These are phyloP conservation scores for Lagria hirta DNA, from an alignment of 2,888 invertebrate species.

Conservation along the genomic window DNA sequence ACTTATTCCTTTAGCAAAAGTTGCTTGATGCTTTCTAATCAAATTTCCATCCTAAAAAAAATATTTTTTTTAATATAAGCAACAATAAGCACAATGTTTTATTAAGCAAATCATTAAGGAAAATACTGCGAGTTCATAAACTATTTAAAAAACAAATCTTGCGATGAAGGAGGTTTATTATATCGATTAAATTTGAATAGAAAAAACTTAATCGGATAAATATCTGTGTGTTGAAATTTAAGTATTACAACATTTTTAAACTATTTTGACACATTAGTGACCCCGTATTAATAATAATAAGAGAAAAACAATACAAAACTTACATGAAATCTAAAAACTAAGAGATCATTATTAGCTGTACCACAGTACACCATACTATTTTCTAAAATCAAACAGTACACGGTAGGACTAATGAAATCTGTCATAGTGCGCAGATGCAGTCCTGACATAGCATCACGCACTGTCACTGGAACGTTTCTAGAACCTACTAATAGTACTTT, in stretches of 20 bases:
- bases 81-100: background rate
- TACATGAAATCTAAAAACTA: conserved; percentile 75
- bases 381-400: conserved; percentile 70
- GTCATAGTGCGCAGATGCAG: conserved; percentile 66
- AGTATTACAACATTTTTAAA: background rate
- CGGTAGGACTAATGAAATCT: conserved; percentile 61
- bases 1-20: conserved; percentile 64
- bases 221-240: background rate
- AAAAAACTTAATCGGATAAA: background rate
- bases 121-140: conserved; percentile 3
- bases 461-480: conserved; percentile 67
- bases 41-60: conserved; percentile 64
- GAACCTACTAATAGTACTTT: conserved; percentile 71
- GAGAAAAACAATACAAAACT: conserved; percentile 47
- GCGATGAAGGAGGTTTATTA: no score
- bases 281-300: background rate
- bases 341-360: conserved; percentile 70
- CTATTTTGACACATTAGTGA: background rate
- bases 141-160: conserved; percentile 3
- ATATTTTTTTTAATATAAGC: conserved; percentile 5
- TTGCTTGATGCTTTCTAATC: conserved; percentile 45
- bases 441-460: conserved; percentile 73
- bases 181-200: no score
- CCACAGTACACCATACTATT: conserved; percentile 74
- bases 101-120: background rate